Conservation (phyloP, 2,113 vertebrate genomes). For the Leucopsar rothschildi region DNA sequence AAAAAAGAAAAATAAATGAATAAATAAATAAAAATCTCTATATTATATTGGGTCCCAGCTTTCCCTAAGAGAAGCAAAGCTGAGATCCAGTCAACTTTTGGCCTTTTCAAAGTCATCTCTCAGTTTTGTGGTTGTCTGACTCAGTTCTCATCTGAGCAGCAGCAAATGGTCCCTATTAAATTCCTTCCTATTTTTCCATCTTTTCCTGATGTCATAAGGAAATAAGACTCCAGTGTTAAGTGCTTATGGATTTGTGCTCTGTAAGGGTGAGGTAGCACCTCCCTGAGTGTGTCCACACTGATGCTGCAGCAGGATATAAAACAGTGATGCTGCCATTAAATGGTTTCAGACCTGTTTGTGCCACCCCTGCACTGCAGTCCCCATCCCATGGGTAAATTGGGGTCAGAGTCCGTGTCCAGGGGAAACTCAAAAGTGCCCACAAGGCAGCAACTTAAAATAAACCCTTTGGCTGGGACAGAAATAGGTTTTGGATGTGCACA, state of each 20-base stretch:
- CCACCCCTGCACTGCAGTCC: background rate
- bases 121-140: background rate
- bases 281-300: background rate
- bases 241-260: background rate
- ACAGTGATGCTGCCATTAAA: background rate
- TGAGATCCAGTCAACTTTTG: background rate
- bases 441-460: background rate
- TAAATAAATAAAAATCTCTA: background rate
- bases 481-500: background rate
- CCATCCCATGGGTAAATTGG: background rate
- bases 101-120: background rate
- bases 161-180: background rate
- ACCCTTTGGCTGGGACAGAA: background rate
- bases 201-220: background rate
- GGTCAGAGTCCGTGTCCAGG: background rate
- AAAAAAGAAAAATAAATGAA: too few species aligned
- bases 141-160: background rate
- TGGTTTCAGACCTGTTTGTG: background rate
- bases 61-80: background rate
- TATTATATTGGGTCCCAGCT: background rate
- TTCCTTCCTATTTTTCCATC: background rate
- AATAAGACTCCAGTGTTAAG: background rate
- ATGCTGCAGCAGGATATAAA: background rate
- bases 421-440: background rate
- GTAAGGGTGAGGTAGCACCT: accelerated